Base-by-base conservation (phyloP, 2,113 vertebrate genomes). In the Pterocles orientalis region DNA sequence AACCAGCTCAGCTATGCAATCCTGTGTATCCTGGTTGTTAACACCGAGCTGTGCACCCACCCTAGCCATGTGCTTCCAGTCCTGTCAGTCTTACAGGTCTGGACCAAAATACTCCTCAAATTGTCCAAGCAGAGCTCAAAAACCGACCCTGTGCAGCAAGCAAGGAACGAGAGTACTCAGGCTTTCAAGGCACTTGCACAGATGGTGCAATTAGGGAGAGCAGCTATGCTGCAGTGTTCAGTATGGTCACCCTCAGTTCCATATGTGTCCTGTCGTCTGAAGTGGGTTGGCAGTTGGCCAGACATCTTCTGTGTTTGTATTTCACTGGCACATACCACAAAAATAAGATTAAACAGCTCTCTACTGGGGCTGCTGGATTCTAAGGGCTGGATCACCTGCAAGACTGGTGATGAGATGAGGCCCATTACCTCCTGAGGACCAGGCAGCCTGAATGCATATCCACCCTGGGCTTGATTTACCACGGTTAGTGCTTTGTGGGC, bases 161-260 rank as follows among this genome's bases (percentile, higher is more conserved):
- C 6, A 23, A 50, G 31, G 54, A 68, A 34, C 0, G 5, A 64
- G 43, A 4, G 7, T 14, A 2, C 23, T 36, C 29, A 45, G 70
- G 69, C 81, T 82, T 57, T 61, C 56, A 69, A 87, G 45, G 39
- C 56, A 12, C 57, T 47, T 12, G 60, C 75, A 94, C 94, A 96
- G 93, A 95, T 88, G 92, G 95, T 75, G 39, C 69, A 77, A 78
- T 95, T 93, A 92, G 39, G 72, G 58, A 93, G 47, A 90, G 61
- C 33, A 33, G 69, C 61, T 93, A 66, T 34, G 72, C 76, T 88
- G 53, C 50, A 15, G 61, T 3, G 4, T 92, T 92, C 82, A 62
- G 33, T 56, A 66, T 64, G 80, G 92, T 93, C 92, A 92, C 95
- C 58, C 61, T 92, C 61, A 66, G 39, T 80, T 92, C 75, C 91